Evolutionary conservation across 1,140 invertebrate species (phyloP).

Genomic region (Neuroterus valhalla): DNA sequence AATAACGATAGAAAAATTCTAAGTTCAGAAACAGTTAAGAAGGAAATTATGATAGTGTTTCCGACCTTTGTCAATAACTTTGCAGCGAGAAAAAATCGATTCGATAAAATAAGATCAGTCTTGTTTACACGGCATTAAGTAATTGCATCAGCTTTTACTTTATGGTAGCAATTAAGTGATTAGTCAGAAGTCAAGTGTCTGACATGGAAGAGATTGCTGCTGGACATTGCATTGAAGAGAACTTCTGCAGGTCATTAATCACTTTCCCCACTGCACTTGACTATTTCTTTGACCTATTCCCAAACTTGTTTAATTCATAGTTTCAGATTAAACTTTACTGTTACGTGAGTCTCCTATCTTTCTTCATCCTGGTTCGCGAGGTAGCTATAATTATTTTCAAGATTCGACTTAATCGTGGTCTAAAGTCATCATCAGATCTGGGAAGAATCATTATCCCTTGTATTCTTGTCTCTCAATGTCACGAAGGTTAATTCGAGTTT

Average conservation of each 20-base stretch:
- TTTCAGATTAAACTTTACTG: background rate
- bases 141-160: background rate
- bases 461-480: conserved; percentile 5
- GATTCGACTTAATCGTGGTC: conserved; percentile 1
- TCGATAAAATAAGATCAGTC: conserved; percentile 1
- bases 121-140: conserved; percentile 11
- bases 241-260: conserved; percentile 16
- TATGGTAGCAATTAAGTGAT: conserved; percentile 18
- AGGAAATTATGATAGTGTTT: background rate
- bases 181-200: conserved; percentile 24
- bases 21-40: background rate
- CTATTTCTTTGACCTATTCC: background rate
- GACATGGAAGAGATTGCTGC: conserved; percentile 5
- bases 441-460: conserved; percentile 13
- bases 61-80: background rate
- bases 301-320: background rate
- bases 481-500: conserved; percentile 26
- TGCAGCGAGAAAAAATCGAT: background rate
- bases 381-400: conserved; percentile 14
- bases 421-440: conserved; percentile 21
- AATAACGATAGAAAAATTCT: background rate
- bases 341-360: background rate
- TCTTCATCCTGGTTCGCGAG: background rate
- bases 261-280: conserved; percentile 7
- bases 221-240: conserved; percentile 2